A percentile compares a stretch with the other conserved stretches of the same genome.
Conservation (phyloP, 2,113 vertebrate genomes). For the Mesoclemmys tuberculata region DNA sequence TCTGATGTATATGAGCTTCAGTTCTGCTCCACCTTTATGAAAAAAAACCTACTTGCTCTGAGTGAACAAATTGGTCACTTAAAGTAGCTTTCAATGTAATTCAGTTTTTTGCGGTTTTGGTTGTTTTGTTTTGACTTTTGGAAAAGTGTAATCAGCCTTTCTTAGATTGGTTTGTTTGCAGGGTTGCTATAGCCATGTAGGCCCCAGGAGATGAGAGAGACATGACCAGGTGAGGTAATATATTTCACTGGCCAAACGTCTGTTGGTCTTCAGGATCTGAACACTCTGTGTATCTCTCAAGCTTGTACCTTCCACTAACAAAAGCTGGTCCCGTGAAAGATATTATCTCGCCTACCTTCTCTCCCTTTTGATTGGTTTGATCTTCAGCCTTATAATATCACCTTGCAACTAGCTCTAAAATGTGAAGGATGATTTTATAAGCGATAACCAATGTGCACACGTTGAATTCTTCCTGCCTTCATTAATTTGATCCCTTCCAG, state of each 20-base stretch:
- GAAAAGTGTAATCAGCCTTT: constrained; percentile 21
- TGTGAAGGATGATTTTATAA: constrained; percentile 30
- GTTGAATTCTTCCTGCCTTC: constrained; percentile 50
- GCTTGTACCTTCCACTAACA: neutral
- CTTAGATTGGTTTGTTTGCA: constrained; percentile 24
- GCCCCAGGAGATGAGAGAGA: no score
- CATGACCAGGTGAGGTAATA: no score
- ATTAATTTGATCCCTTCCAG: constrained; percentile 65
- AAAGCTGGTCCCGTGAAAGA: neutral
- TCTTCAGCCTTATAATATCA: constrained; percentile 19
- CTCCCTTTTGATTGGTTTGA: constrained; percentile 40
- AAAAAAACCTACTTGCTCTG: neutral
- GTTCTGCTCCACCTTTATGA: neutral
- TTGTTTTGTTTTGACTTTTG: neutral
- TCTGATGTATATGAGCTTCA: neutral
- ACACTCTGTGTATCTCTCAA: neutral
- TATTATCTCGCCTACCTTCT: neutral
- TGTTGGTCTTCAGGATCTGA: no score
- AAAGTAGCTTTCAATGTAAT: neutral
- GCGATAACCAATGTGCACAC: constrained; percentile 15
- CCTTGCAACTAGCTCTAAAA: constrained; percentile 35
- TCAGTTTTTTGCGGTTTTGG: neutral
- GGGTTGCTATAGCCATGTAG: no score
- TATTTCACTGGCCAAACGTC: no score
- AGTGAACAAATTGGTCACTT: neutral